phyloP scores from a whole-genome alignment of 2,113 vertebrate genomes.

The Antechinus stuartii region DNA sequence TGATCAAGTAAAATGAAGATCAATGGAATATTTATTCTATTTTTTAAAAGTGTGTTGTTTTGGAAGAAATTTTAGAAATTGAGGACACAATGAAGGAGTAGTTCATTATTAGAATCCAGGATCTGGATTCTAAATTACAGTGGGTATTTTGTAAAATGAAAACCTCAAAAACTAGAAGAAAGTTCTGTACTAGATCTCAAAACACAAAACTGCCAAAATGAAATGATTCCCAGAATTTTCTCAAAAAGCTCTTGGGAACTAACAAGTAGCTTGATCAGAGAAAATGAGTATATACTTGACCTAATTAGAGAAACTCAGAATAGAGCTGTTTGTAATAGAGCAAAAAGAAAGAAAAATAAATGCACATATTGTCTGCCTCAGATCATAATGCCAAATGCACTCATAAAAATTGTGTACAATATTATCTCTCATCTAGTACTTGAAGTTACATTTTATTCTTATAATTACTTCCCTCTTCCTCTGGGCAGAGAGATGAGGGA shows the following conservation, averaged over 20 bases:
- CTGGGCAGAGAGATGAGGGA: not conserved
- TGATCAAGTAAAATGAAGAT: not conserved
- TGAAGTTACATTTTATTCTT: not conserved
- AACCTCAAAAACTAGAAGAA: slow-evolving; percentile 12
- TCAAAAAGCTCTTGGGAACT: slow-evolving; percentile 56
- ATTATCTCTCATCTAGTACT: not conserved
- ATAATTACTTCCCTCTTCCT: not conserved
- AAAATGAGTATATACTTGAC: slow-evolving; percentile 69
- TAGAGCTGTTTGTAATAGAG: slow-evolving; percentile 58
- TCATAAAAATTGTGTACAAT: not conserved
- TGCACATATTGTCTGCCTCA: not conserved
- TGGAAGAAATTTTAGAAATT: not conserved
- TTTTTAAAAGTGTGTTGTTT: not conserved
- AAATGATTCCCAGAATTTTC: slow-evolving; percentile 60
- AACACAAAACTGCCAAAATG: not conserved
- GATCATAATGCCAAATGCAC: not conserved
- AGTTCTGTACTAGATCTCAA: slow-evolving; percentile 3
- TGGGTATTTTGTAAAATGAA: not conserved
- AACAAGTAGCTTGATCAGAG: slow-evolving; percentile 34
- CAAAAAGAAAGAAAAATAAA: not conserved
- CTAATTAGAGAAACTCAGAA: slow-evolving; percentile 49
- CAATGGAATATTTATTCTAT: not conserved
- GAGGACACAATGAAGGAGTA: not conserved
- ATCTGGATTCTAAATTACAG: not conserved
- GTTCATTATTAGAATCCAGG: not conserved